Conservation (phyloP, 2,113 vertebrate species). For the Alectura lathami region DNA sequence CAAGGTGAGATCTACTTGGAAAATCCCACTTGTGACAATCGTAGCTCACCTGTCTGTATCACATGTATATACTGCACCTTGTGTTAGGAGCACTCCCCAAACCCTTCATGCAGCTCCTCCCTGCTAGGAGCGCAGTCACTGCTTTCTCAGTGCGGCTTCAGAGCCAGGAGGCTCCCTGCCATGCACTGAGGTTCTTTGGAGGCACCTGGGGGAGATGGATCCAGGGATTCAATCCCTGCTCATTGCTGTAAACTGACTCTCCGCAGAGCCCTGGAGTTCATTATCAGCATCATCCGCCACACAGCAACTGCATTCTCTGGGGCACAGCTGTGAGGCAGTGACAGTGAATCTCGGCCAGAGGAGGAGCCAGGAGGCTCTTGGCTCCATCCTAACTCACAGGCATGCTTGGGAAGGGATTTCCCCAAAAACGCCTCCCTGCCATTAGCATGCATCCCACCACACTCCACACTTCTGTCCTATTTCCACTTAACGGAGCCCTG, state of each 20-base stretch:
- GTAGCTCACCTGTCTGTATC: background rate
- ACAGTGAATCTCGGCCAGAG: background rate
- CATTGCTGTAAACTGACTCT: background rate
- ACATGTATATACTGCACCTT: fast-evolving
- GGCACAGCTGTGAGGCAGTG: background rate
- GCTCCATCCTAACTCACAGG: background rate
- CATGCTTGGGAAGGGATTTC: background rate
- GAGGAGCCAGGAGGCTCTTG: background rate
- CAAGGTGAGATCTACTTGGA: background rate
- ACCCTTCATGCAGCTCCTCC: fast-evolving
- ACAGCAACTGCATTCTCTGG: background rate
- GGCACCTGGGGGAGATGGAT: background rate
- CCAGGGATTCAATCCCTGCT: background rate
- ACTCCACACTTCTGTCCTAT: background rate
- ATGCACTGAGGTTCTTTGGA: fast-evolving
- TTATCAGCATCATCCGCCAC: background rate
- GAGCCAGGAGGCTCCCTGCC: background rate
- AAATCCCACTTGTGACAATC: background rate
- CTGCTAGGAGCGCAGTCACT: background rate
- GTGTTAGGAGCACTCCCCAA: background rate
- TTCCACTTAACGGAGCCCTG: background rate
- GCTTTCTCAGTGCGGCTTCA: fast-evolving
- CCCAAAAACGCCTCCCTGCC: background rate
- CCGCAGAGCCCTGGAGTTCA: background rate
- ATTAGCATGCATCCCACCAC: background rate